A percentile compares a stretch with the other conserved stretches of the same genome.
These are phyloP conservation scores for Chrosomus eos DNA, from an alignment of 2,797 vertebrate species.

Conservation along the genomic window DNA sequence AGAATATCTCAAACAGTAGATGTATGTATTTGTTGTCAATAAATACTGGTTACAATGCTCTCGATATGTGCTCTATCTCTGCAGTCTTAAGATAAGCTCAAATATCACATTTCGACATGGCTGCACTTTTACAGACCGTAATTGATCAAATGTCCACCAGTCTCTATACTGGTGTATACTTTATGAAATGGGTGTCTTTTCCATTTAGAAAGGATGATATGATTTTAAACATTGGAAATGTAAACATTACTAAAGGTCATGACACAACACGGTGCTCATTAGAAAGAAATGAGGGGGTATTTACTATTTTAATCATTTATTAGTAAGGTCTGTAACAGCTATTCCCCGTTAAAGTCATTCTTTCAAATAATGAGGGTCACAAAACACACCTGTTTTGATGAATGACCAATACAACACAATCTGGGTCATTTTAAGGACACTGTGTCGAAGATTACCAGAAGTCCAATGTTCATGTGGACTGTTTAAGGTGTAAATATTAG, in stretches of 20 bases:
- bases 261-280: not conserved
- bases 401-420: not conserved
- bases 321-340: not conserved
- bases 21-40: slow-evolving; percentile 56
- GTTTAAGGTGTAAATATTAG: slow-evolving; percentile 40
- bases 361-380: not conserved
- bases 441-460: not conserved
- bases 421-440: not conserved
- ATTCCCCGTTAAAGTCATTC: not conserved
- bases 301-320: not conserved
- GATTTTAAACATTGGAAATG: not conserved
- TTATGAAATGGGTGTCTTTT: not conserved
- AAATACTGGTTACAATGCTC: slow-evolving; percentile 40
- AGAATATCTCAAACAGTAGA: slow-evolving; percentile 29
- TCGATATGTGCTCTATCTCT: slow-evolving; percentile 22
- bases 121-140: slow-evolving; percentile 9
- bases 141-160: slow-evolving; percentile 20
- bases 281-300: not conserved
- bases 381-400: not conserved
- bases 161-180: not conserved
- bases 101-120: slow-evolving; percentile 22
- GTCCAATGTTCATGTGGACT: slow-evolving; percentile 3
- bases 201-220: not conserved
- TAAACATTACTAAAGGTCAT: not conserved
- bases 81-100: slow-evolving; percentile 50